Evolutionary conservation across 2,797 vertebrate genomes (phyloP).

Genomic region (Lates japonicus): DNA sequence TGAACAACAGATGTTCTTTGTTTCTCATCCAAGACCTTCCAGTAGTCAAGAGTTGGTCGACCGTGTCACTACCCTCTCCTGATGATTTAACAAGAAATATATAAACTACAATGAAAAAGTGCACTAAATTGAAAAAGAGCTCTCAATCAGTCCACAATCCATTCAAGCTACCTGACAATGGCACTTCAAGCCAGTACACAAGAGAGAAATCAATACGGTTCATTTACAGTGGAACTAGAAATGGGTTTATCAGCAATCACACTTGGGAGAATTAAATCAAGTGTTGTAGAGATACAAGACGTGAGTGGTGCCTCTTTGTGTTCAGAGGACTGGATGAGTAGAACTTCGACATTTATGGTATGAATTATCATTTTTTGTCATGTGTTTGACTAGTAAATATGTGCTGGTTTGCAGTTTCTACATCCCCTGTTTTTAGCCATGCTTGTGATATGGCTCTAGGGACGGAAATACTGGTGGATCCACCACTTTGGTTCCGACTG

Average conservation of each 20-base stretch:
- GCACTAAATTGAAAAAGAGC: conserved; percentile 19
- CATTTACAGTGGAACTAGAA: conserved; percentile 3
- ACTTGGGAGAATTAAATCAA: conserved; percentile 17
- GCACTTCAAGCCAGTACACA: too few relatives aligned
- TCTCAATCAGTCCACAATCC: conserved; percentile 13
- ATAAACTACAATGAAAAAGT: conserved; percentile 30
- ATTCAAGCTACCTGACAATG: background rate
- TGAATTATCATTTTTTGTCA: background rate
- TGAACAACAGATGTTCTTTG: conserved; percentile 50
- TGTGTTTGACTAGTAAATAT: background rate
- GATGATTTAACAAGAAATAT: conserved; percentile 46
- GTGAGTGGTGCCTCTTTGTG: background rate
- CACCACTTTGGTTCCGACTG: background rate
- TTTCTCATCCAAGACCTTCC: conserved; percentile 11
- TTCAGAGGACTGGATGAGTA: background rate
- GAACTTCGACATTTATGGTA: background rate
- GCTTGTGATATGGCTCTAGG: background rate
- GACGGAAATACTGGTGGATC: background rate
- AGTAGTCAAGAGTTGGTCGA: background rate
- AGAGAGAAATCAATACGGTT: conserved; percentile 42
- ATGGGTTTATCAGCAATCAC: conserved; percentile 7
- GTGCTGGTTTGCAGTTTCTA: background rate
- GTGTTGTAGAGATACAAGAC: background rate
- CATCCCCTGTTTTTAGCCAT: background rate
- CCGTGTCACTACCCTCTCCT: conserved; percentile 13